Evolutionary conservation across 64 coral and sea anemone genomes (phyloP), one percentile per base, ranked within the genome.

Genomic region (Cladopsammia gracilis): DNA sequence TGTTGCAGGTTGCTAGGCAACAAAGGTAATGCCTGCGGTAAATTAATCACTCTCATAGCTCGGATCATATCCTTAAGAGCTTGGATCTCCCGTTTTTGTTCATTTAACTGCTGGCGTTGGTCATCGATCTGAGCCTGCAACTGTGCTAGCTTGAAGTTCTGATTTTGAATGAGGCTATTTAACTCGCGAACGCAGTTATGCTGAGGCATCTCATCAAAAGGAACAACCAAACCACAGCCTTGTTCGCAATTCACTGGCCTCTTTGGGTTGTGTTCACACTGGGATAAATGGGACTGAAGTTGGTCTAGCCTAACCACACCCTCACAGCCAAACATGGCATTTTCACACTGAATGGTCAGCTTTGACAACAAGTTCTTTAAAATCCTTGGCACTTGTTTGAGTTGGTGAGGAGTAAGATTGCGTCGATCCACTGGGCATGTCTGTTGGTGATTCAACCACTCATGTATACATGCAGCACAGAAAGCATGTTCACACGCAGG

Each of bases 261-360:
- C 54, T 98, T 98, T 20, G 96, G 96, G 49, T 98, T 98, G 54
- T 95, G 91, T 46, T 98, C 93, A 81, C 96, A 98, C 84, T 98
- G 93, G 4, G 93, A 79, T 44, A 98, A 71, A 86, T 98, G 96
- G 2, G 93, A 88, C 65, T 92, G 82, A 20, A 98, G 88, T 14
- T 82, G 75, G 64, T 98, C 96, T 54, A 98, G 83, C 75, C 96
- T 76, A 18, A 98, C 89, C 26, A 98, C 82, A 48, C 86, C 84
- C 25, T 92, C 87, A 65, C 96, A 98, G 24, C 96, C 96, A 95
- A 92, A 95, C 48, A 52, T 87, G 44, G 19, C 71, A 89, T 98
- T 98, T 72, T 98, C 93, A 86, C 96, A 98, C 64, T 89, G 88
- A 25, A 98, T 95, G 6, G 73, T 73, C 50, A 98, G 71, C 86